Evolutionary conservation across 2,113 vertebrate genomes (phyloP).

Genomic region (Progne subis): DNA sequence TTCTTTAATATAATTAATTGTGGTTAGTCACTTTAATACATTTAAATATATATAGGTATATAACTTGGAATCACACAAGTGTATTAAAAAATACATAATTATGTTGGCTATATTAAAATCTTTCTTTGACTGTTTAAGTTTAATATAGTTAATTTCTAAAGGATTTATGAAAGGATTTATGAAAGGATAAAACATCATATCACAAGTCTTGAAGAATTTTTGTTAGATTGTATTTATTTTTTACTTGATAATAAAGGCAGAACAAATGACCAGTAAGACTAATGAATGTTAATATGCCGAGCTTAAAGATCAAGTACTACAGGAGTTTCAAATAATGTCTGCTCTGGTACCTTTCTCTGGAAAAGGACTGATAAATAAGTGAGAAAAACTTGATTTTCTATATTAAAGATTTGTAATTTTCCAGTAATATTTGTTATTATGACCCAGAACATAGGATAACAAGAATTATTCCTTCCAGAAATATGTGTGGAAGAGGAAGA

Average conservation of each 20-base stretch:
- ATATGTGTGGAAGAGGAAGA: neutral
- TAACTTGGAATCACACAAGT: neutral
- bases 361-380: conserved; percentile 63
- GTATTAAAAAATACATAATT: neutral
- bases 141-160: conserved; percentile 28
- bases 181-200: conserved; percentile 71
- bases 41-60: neutral
- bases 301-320: conserved; percentile 77
- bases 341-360: conserved; percentile 49
- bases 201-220: conserved; percentile 79
- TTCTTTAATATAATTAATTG: neutral
- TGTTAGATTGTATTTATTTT: conserved; percentile 86
- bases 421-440: neutral
- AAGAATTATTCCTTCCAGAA: neutral
- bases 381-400: conserved; percentile 25
- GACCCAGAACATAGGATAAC: neutral
- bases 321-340: conserved; percentile 74
- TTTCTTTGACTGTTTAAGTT: conserved; percentile 17
- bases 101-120: neutral
- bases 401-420: neutral
- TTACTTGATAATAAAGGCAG: conserved; percentile 81
- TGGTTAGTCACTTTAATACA: neutral
- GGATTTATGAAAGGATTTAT: conserved; percentile 29
- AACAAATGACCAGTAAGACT: conserved; percentile 77
- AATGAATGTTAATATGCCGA: conserved; percentile 77